Base-by-base conservation (phyloP, 2,888 invertebrate species). In the Brachypalpus laphriformis region DNA sequence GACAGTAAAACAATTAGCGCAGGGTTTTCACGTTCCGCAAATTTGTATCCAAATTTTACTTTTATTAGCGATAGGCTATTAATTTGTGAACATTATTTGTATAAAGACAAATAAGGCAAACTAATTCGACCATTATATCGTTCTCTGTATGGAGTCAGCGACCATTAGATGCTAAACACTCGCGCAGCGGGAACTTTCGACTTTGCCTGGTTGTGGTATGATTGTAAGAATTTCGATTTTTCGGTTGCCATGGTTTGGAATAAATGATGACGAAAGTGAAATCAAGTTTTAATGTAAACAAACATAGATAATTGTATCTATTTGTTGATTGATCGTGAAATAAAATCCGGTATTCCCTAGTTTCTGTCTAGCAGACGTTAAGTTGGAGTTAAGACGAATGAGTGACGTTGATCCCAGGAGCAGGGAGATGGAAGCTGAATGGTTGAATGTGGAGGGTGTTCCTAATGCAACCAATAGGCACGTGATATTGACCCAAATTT, bases 31-130 rank as follows among this genome's bases (percentile, higher is more conserved):
- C 65, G 65, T 65, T 37, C 18, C 37, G 49, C 49, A 31, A 51
- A 65, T 65, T 51, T 65, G 37, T 65, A 37, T 65, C 65, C 49
- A 65, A 65, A 65, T 51, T 31, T 65, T 65, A 18, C 18, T 63
- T 63, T 63, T 65, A 74, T 74, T 74, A 63, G 28, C 74, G 22
- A 14, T 20, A 54, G 8, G 22, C 74, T 51, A 74, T 74, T 63
- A 74, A 72, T 72, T 61, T 37, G 71, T 47, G 22, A 57, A 47
- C 47, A 57, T 59, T 71, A 71, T 71, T 59, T 71, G 59, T 49
- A 40, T 71, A 59, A 59, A 47, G 47, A 5, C 71, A 47, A 71
- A 71, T 47, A 59, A 22, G 37, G 54, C 54, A 20, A 20, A 63
- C 34, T 31, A 59, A 40, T 59, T 63, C 22, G 42, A 28, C n/a